Evolutionary conservation across 2,113 vertebrate species (phyloP).

Genomic region (Ursus arctos): DNA sequence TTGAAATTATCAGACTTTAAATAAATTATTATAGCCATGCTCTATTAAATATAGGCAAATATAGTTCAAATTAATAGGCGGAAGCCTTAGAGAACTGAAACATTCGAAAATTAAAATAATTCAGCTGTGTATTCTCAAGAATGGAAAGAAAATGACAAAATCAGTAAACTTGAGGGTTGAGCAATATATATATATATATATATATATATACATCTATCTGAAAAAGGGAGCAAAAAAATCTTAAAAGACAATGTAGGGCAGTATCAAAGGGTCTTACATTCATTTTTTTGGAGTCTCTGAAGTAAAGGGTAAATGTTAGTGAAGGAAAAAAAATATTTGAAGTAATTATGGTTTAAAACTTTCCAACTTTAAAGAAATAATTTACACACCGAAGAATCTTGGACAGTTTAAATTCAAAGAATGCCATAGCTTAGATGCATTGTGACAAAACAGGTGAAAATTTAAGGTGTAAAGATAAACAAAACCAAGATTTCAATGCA

Average conservation of each 20-base stretch:
- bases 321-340: not conserved
- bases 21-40: not conserved
- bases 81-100: not conserved
- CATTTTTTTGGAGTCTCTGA: not conserved
- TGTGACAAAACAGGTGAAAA: not conserved
- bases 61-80: not conserved
- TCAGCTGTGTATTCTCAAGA: not conserved
- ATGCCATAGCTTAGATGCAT: not conserved
- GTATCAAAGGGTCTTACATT: not conserved
- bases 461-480: not conserved
- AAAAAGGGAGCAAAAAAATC: not conserved
- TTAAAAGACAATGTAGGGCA: not conserved
- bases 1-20: not conserved
- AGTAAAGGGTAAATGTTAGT: not conserved
- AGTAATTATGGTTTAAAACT: not conserved
- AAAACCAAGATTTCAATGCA: not conserved
- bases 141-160: not conserved
- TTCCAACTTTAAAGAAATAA: not conserved
- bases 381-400: not conserved
- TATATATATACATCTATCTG: not conserved
- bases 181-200: not conserved
- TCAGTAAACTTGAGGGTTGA: not conserved
- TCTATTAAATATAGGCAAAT: not conserved
- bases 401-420: not conserved
- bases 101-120: not conserved